Base-by-base conservation (phyloP, 2,888 invertebrate species). In the Agrypnus murinus region DNA sequence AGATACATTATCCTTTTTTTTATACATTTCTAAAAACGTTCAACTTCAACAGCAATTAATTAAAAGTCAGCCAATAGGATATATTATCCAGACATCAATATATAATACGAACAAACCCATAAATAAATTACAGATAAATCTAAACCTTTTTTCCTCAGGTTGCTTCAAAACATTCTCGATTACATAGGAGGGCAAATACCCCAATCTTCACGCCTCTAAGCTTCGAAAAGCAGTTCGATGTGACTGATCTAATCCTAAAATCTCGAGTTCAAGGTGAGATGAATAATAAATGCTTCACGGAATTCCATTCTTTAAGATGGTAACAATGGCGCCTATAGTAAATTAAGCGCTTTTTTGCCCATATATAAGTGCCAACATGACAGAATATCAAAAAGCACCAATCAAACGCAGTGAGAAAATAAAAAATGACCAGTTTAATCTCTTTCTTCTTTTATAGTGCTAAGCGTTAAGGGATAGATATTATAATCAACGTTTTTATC, bases 311-410 rank as follows among this genome's bases (percentile, higher is more conserved):
- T 64, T 64, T 31, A 15, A 12, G 63, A 63, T 53, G 36, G 50
- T 53, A 50, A 64, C 64, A 64, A 64, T 64, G 64, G 64, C 64
- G 64, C 64, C 64, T 43, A 15, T 36, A 55, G 53, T 31, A 55
- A 53, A 63, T 63, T 53, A 55, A 43, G 53, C 40, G 55, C 38
- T 19, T 55, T 64, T 55, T 25, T 25, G 25, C 25, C 32, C 15
- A 53, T 38, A 36, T 15, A 45, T 38, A 64, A 55, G 64, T 64
- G 64, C 53, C 53, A 53, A 55, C 43, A 32, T 40, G 31, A 17
- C 32, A 53, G 19, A 12, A 32, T 45, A 45, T 45, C 59, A 32
- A 60, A n/a, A 60, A 60, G 59, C 12, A 60, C n/a, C 31, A 19
- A 40, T 46, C 64, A 36, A 36, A 14, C 38, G 43, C 19, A 50